These are phyloP conservation scores for Nymphalis urticae DNA, from an alignment of 2,888 invertebrate species.

Conservation along the genomic window DNA sequence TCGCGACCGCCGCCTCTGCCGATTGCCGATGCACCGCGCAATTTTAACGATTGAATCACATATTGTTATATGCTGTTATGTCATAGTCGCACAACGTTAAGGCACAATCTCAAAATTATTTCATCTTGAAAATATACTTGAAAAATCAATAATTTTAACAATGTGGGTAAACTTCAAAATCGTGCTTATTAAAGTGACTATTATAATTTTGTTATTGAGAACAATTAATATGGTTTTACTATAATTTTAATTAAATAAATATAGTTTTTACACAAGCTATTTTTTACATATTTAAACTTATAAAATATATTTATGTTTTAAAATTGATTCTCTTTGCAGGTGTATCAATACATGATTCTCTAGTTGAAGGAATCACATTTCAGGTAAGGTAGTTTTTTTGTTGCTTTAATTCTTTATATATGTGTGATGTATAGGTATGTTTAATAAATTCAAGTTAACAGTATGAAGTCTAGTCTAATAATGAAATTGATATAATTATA, in stretches of 20 bases:
- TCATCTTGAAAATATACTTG: background rate
- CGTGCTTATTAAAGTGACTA: background rate
- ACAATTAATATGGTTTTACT: too few species aligned
- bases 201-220: too few species aligned
- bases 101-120: background rate
- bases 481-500: too few species aligned
- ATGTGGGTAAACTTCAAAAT: slow-evolving; percentile 5
- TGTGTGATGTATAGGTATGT: background rate
- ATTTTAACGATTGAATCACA: slow-evolving; percentile 36
- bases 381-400: slow-evolving; percentile 53
- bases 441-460: background rate
- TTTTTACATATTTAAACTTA: too few species aligned
- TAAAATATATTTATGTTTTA: background rate
- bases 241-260: too few species aligned
- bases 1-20: slow-evolving; percentile 24
- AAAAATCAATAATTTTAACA: slow-evolving; percentile 6
- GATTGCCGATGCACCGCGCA: slow-evolving; percentile 33
- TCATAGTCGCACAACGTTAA: slow-evolving; percentile 18
- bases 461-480: too few species aligned
- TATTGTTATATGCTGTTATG: slow-evolving; percentile 35
- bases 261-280: too few species aligned
- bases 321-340: slow-evolving; percentile 53
- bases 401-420: background rate
- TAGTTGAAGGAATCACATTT: slow-evolving; percentile 70
- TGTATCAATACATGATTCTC: slow-evolving; percentile 66